These are phyloP conservation scores for Xenus cinereus DNA, from an alignment of 2,113 vertebrate genomes.

Conservation along the genomic window DNA sequence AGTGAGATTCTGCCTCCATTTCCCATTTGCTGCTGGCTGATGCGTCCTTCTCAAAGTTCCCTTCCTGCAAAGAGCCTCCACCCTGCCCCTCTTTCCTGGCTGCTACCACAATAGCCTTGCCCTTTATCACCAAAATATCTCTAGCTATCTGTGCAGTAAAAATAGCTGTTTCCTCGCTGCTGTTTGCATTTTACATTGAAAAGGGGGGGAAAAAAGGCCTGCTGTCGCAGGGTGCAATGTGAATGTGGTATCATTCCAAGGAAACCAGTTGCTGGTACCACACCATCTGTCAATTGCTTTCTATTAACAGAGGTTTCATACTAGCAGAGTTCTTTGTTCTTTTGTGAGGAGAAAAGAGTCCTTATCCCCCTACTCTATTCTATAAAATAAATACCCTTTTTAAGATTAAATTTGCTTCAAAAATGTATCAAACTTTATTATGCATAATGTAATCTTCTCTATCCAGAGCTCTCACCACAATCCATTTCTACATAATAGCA, in stretches of 20 bases:
- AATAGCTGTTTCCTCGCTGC: constrained; percentile 22
- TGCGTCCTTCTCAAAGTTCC: background rate
- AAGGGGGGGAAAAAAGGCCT: background rate
- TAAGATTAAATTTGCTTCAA: background rate
- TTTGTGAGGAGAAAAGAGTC: background rate
- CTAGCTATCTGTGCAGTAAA: background rate
- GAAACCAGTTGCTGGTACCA: background rate
- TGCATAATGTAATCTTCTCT: background rate
- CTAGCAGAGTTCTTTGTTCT: background rate
- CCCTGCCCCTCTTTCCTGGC: constrained; percentile 32
- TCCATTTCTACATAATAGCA: background rate
- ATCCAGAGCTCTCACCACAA: background rate
- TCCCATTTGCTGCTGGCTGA: background rate
- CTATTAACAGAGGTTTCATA: background rate
- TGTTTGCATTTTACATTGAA: background rate
- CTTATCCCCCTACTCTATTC: background rate
- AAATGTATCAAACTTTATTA: background rate
- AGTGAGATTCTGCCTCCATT: background rate
- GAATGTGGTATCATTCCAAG: background rate
- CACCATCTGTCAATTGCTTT: background rate
- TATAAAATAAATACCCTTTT: background rate
- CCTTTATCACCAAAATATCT: constrained; percentile 32
- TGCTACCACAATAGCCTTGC: background rate
- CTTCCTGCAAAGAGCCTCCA: constrained; percentile 21
- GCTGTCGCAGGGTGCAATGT: background rate